Evolutionary conservation across 2,797 vertebrate species (phyloP), one percentile per base, ranked within the genome.

Genomic region (Discoglossus pictus): DNA sequence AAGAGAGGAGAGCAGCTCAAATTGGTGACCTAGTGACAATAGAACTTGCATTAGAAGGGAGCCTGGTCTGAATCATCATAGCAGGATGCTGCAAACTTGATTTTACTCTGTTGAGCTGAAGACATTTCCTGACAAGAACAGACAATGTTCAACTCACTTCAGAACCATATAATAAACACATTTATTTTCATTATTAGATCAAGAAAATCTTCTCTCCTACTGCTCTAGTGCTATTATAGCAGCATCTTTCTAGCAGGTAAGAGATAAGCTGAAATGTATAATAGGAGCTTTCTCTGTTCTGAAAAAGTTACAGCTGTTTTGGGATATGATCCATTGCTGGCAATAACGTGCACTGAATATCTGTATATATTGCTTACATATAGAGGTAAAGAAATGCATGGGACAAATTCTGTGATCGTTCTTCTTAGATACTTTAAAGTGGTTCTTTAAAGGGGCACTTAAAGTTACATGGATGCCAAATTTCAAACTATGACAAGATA

Each of bases 21-120:
- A 66, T 66, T 56, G 58, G 31, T 58, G 35, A 39, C 64, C 64
- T 48, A 47, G 58, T 66, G 53, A 53, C 39, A 48, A 56, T 56
- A 31, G 56, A 5, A 6, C 65, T 44, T 38, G 27, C 48, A 53
- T 61, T 68, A 61, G 38, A 20, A 43, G 12, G 13, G 48, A 53
- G 48, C 4, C 15, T 34, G 12, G 21, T 18, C 20, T 53, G 10
- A 36, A 31, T 53, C 8, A 11, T 53, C 5, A 51, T n/a, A 53
- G 13, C 27, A 35, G n/a, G 16, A 5, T 36, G 31, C 20, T 20
- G 8, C 11, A 16, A 53, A 12, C 11, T 21, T 23, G 44, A 47
- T 5, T 47, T 31, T 35, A 20, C 23, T 12, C 36, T 31, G 15
- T 53, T 35, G 15, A 53, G 51, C 17, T 36, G 9, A 53, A 12